phyloP scores from a whole-genome alignment of 2,888 invertebrate species.

The Herminia tarsipennalis region DNA sequence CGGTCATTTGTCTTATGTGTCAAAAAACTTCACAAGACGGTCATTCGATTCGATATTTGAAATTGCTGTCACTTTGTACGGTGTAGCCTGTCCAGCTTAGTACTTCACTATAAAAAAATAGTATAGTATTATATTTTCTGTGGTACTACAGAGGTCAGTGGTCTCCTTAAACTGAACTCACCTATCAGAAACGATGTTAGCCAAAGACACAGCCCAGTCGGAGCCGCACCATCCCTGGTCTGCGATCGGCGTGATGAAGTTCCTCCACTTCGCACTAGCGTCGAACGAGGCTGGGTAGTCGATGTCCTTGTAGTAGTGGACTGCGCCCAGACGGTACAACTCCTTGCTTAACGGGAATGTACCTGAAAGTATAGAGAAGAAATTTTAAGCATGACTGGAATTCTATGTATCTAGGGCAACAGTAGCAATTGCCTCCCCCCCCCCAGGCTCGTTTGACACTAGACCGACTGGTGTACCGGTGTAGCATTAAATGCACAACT shows the following conservation, averaged over 20 bases:
- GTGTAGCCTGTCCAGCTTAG: too few relatives aligned
- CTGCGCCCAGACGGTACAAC: slow-evolving; percentile 85
- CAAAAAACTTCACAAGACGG: too few relatives aligned
- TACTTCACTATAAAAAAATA: too few relatives aligned
- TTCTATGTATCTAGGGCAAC: background rate
- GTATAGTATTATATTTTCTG: too few relatives aligned
- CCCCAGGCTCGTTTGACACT: too few relatives aligned
- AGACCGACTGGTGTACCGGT: too few relatives aligned
- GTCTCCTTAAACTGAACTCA: slow-evolving; percentile 48
- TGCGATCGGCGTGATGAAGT: slow-evolving; percentile 88
- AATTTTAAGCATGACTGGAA: background rate
- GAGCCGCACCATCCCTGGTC: slow-evolving; percentile 94
- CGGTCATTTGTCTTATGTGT: too few relatives aligned
- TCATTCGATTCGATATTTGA: too few relatives aligned
- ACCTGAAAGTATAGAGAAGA: slow-evolving; percentile 61
- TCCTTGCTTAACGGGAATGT: slow-evolving; percentile 79
- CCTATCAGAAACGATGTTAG: slow-evolving; percentile 92
- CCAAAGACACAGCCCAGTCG: slow-evolving; percentile 97
- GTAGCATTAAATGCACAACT: too few relatives aligned
- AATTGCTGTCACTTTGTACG: too few relatives aligned
- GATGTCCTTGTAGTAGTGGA: slow-evolving; percentile 86
- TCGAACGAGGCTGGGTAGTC: slow-evolving; percentile 91
- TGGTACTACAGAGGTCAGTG: too few relatives aligned
- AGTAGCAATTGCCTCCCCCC: too few relatives aligned
- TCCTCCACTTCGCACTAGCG: slow-evolving; percentile 90